Evolutionary conservation across 2,113 vertebrate species (phyloP).

Genomic region (Brachyhypopomus occidentalis): DNA sequence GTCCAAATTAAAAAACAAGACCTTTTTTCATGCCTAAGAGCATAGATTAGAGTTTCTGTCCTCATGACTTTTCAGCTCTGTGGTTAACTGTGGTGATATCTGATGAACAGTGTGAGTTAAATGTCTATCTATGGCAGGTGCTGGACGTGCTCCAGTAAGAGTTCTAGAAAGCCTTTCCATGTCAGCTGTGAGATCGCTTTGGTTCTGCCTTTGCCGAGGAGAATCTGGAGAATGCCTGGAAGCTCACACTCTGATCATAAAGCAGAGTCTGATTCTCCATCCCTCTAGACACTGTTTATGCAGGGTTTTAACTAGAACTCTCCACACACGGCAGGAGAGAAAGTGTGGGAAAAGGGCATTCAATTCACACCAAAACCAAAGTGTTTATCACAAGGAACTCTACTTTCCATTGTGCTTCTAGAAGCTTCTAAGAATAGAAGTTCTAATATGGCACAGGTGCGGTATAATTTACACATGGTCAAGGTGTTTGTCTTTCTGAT

Average conservation of each 20-base stretch:
- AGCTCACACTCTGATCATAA: slow-evolving; percentile 46
- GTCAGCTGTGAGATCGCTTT: slow-evolving; percentile 44
- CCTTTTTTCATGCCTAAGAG: neutral
- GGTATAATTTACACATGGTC: neutral
- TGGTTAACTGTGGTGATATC: slow-evolving; percentile 10
- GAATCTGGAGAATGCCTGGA: slow-evolving; percentile 52
- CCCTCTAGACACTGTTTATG: slow-evolving; percentile 14
- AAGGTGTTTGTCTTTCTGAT: slow-evolving; percentile 17
- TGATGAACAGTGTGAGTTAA: slow-evolving; percentile 47
- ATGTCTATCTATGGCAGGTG: neutral
- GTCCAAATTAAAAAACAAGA: neutral
- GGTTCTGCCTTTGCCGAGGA: slow-evolving; percentile 36
- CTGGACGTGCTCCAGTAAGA: slow-evolving; percentile 4
- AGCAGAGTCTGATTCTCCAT: slow-evolving; percentile 45
- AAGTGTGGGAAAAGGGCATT: too few species aligned
- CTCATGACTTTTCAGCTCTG: neutral
- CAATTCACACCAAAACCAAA: too few species aligned
- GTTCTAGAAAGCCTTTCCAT: slow-evolving; percentile 36
- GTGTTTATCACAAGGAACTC: too few species aligned
- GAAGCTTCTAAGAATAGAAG: neutral
- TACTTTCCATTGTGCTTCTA: too few species aligned
- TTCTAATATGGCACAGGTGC: neutral
- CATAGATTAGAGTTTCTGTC: neutral
- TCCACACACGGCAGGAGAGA: neutral
- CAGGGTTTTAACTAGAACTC: neutral